These are phyloP conservation scores for Trissolcus basalis DNA, from an alignment of 1,140 invertebrate species.

Conservation along the genomic window DNA sequence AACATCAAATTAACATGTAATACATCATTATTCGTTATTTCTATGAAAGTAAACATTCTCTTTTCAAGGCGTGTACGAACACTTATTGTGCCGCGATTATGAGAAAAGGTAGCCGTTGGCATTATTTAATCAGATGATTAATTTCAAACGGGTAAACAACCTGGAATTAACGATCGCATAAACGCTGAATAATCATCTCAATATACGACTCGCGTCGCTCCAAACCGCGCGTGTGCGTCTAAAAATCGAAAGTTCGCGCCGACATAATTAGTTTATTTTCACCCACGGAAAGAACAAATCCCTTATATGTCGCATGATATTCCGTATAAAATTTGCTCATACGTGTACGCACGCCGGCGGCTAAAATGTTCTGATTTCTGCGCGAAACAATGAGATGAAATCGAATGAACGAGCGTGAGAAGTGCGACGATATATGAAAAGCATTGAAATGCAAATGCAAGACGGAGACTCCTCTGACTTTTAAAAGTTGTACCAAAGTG, in stretches of 20 bases:
- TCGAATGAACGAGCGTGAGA: constrained; percentile 58
- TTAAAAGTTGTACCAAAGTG: constrained; percentile 23
- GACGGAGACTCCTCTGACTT: constrained; percentile 5
- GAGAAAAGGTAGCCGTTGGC: constrained; percentile 26
- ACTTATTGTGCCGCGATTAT: constrained; percentile 10
- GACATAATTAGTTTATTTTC: constrained; percentile 19
- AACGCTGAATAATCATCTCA: constrained; percentile 3
- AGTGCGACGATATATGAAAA: constrained; percentile 14
- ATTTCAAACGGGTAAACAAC: constrained; percentile 32
- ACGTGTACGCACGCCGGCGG: neutral
- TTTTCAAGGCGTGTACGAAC: constrained; percentile 46
- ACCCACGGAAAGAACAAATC: constrained; percentile 10
- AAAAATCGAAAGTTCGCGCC: constrained; percentile 27
- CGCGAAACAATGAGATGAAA: constrained; percentile 52
- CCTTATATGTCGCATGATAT: constrained; percentile 26
- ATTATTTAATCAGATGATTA: constrained; percentile 43
- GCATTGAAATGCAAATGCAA: constrained; percentile 55
- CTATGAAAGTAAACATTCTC: constrained; percentile 41
- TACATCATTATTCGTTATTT: constrained; percentile 38
- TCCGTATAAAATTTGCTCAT: constrained; percentile 25
- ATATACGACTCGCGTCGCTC: constrained; percentile 10
- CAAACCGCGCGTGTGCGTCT: neutral
- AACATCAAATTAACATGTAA: constrained; percentile 49
- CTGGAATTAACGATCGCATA: constrained; percentile 10
- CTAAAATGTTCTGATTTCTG: constrained; percentile 46